Base-by-base conservation (phyloP, 1,140 invertebrate genomes). In the Trigoniulus corallinus region DNA sequence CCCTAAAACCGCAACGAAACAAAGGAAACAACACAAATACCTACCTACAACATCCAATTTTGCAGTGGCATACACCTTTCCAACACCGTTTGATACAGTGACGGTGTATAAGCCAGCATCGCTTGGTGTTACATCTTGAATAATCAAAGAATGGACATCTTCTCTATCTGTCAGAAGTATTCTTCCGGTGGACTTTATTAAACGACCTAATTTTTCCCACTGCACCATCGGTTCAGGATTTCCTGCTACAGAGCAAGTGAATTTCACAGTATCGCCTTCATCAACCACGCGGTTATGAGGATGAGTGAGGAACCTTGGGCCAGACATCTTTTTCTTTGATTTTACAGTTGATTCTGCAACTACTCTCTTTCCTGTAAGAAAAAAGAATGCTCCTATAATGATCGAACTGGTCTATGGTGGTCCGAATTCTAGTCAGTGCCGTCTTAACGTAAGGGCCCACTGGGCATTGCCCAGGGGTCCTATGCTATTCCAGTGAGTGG, bases 201-300 rank as follows among this genome's bases (percentile, higher is more conserved):
- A 66, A 3, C 70, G 54, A 2, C 80, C 78, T 57, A 87, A 79
- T 60, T 86, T 86, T 59, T 85, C 81, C 85, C 85, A 88, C 2
- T 74, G 75, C 0, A 78, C 73, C 23, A 40, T 37, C 7, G 56
- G 55, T 0, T 74, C 66, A 0, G 84, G 84, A 56, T 84, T 72
- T 1, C 84, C 84, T 4, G 75, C 74, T 1, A 86, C 77, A 1
- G 83, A 77, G 57, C 82, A 85, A 57, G 85, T 80, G 64, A 89
- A 86, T 4, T 78, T 66, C 1, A 83, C 76, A 1, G 78, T 81
- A 56, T 88, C 82, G 7, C 85, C 84, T 64, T 85, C 81, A 61
- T 87, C 81, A 0, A 77, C 83, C 3, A 88, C 76, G 43, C 80
- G 76, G 62, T 88, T 86, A 60, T 85, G 83, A 1, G 87, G 87